Conservation (phyloP, 2,888 invertebrate species). For the Buathra laborator region DNA sequence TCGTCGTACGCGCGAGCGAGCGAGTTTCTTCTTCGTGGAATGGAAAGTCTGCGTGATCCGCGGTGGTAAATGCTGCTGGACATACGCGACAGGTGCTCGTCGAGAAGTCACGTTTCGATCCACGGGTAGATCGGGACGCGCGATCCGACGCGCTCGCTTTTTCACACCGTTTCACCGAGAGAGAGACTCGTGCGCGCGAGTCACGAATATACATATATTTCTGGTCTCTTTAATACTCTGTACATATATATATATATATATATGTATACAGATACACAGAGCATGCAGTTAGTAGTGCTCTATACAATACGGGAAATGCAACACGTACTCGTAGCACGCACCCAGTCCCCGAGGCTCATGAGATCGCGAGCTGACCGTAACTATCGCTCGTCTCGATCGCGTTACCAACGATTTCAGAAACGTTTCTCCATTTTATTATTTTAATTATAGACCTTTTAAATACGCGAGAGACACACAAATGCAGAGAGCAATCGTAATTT, state of each 20-base stretch:
- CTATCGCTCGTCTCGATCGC: slow-evolving; percentile 63
- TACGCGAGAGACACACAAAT: slow-evolving; percentile 19
- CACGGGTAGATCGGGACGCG: slow-evolving; percentile 66
- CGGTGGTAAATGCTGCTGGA: slow-evolving; percentile 26
- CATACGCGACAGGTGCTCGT: slow-evolving; percentile 66
- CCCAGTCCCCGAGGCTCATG: slow-evolving; percentile 24
- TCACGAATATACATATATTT: slow-evolving; percentile 68
- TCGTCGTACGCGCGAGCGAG: slow-evolving; percentile 52
- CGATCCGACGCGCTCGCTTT: slow-evolving; percentile 71
- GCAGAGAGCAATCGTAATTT: slow-evolving; percentile 37
- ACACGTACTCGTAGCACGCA: slow-evolving; percentile 55
- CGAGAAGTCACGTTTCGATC: slow-evolving; percentile 70
- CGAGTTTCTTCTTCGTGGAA: slow-evolving; percentile 65
- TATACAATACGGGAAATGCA: slow-evolving; percentile 56
- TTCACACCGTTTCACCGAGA: slow-evolving; percentile 66
- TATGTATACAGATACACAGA: background rate
- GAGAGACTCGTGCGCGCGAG: slow-evolving; percentile 56
- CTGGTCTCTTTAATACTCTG: slow-evolving; percentile 55
- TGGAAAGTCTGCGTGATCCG: slow-evolving; percentile 60
- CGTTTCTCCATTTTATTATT: slow-evolving; percentile 55
- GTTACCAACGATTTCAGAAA: slow-evolving; percentile 51
- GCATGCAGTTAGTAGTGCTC: slow-evolving; percentile 26
- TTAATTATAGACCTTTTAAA: slow-evolving; percentile 55
- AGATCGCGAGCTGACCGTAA: slow-evolving; percentile 52
- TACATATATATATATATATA: background rate